phyloP scores from a whole-genome alignment of 2,888 invertebrate genomes.

The Nephrotoma flavescens region DNA sequence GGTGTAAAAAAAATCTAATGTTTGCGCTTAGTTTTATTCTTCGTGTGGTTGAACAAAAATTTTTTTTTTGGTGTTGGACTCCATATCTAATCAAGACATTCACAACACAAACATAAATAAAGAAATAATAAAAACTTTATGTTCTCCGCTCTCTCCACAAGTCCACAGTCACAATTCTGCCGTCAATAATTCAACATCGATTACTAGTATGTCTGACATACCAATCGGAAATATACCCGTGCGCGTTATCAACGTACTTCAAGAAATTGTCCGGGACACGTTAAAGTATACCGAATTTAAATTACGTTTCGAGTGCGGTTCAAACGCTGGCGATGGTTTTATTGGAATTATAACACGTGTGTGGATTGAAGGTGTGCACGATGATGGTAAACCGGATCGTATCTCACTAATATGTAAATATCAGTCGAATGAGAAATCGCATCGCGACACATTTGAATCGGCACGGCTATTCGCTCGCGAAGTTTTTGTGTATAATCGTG shows the following conservation, averaged over 20 bases:
- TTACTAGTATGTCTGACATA: not conserved
- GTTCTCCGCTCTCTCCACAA: too few species aligned
- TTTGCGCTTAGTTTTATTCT: too few species aligned
- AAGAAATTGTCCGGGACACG: not conserved
- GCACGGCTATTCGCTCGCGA: not conserved
- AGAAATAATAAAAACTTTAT: too few species aligned
- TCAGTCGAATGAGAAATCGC: not conserved
- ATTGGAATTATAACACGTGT: not conserved
- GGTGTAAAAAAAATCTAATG: too few species aligned
- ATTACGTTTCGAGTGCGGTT: not conserved
- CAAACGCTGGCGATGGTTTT: not conserved
- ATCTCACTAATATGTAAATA: not conserved
- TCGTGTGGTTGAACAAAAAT: too few species aligned
- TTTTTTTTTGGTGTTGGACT: too few species aligned
- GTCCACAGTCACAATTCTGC: too few species aligned
- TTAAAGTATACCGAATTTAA: not conserved
- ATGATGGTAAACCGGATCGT: not conserved
- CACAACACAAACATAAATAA: too few species aligned
- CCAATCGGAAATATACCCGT: not conserved
- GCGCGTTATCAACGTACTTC: not conserved
- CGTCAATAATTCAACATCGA: too few species aligned
- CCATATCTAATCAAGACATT: too few species aligned
- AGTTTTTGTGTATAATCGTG: not conserved
- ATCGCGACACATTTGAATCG: not conserved
- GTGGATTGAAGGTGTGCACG: not conserved